These are phyloP conservation scores for Halcyon badia DNA, from an alignment of 2,797 vertebrate species.

Conservation along the genomic window DNA sequence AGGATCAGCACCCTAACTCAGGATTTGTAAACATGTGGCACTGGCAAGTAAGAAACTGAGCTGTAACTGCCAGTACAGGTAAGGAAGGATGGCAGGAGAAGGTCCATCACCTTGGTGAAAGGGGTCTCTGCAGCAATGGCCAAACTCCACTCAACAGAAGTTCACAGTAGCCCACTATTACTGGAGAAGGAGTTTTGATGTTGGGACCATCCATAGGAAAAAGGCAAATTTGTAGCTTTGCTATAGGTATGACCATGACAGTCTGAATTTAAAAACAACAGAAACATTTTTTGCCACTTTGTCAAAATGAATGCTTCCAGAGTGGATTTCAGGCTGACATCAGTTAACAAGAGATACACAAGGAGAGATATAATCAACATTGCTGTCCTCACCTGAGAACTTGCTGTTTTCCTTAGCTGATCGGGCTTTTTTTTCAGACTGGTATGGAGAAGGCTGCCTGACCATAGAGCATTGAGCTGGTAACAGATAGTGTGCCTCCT, in stretches of 20 bases:
- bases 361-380: neutral
- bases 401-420: neutral
- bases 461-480: neutral
- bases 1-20: neutral
- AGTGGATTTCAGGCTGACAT: neutral
- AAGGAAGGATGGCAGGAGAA: neutral
- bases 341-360: neutral
- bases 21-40: neutral
- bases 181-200: neutral
- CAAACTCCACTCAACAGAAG: neutral
- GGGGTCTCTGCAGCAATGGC: neutral
- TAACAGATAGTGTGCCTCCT: neutral
- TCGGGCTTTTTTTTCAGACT: neutral
- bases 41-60: neutral
- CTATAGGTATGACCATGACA: neutral
- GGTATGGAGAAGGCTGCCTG: neutral
- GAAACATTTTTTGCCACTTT: neutral
- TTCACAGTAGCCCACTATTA: neutral
- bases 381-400: neutral
- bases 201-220: neutral
- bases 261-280: neutral
- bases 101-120: neutral
- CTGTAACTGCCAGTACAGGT: neutral
- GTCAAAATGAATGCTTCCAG: neutral
- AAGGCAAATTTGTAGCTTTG: neutral